Evolutionary conservation across 2,888 invertebrate genomes (phyloP).

Genomic region (Barypeithes pellucidus): DNA sequence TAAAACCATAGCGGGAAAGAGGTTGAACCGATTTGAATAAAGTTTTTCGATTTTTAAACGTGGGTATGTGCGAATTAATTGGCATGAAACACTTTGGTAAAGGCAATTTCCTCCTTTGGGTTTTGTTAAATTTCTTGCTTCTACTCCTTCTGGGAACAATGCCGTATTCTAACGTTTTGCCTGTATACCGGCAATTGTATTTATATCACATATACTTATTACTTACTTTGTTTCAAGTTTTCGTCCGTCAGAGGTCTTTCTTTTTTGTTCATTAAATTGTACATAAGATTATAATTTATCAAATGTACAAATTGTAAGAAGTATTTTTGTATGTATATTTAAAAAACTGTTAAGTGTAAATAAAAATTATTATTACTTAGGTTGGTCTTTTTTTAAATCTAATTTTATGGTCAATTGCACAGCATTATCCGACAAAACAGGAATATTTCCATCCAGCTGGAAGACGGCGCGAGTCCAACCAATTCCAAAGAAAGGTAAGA

Average conservation of each 20-base stretch:
- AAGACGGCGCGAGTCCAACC: too few relatives aligned
- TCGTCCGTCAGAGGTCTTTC: conserved; percentile 3
- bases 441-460: too few relatives aligned
- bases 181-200: neutral
- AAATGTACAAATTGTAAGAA: conserved; percentile 58
- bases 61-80: too few relatives aligned
- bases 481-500: too few relatives aligned
- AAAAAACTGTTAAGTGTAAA: conserved; percentile 57
- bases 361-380: conserved; percentile 45
- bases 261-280: conserved; percentile 54
- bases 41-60: too few relatives aligned
- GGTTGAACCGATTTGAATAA: too few relatives aligned
- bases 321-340: conserved; percentile 59
- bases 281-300: conserved; percentile 57
- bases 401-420: too few relatives aligned
- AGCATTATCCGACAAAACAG: neutral
- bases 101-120: too few relatives aligned
- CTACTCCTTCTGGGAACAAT: too few relatives aligned
- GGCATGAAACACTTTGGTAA: too few relatives aligned
- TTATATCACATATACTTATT: neutral
- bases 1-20: too few relatives aligned
- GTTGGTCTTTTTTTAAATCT: conserved; percentile 24
- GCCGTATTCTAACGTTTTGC: neutral
- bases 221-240: neutral
- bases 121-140: too few relatives aligned